Base-by-base conservation (phyloP, 2,797 vertebrate genomes). In the Varecia variegata region DNA sequence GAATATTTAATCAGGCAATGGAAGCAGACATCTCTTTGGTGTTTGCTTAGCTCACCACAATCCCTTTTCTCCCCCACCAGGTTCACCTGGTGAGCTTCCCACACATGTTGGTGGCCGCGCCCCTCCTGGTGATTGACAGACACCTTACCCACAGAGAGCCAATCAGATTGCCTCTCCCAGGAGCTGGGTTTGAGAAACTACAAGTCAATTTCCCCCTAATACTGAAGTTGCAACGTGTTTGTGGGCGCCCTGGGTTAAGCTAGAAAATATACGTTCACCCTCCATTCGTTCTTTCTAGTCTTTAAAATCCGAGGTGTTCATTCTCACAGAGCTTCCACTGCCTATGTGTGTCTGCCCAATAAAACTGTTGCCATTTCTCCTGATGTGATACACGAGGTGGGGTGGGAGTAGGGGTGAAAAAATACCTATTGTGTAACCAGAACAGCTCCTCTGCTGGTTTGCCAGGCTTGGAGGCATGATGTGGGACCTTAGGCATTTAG, bases 281-380 rank as follows among this genome's bases (percentile, higher is more conserved):
- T 56, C 54, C 50, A 77, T 45, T 3, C 21, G 10, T 80, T 92
- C 70, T 68, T 92, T 97, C 88, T 88, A 62, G 54, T 12, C 30
- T 92, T 74, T n/a, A 74, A 91, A 83, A 91, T 92, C 30, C 15
- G 14, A 93, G 8, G 32, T 45, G 32, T 43, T 56, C 30, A 8
- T 58, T 82, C 40, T 40, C 52, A 67, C 0, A 60, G 35, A 89
- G 45, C 40, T 40, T 62, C n/a, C 76, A 23, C 12, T 83, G 11
- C 73, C n/a, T 73, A 50, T 5, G 4, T 40, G 7, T 67, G n/a
- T 47, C 76, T 85, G 45, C 21, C 73, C 35, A 65, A 58, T 47
- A 85, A 79, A 88, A 30, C 23, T 15, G 67, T 84, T 71, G n/a
- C 35, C 86, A 47, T 76, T 84, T 96, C 65, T 80, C 65, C 71